Evolutionary conservation across 2,888 invertebrate species (phyloP), one percentile per base, ranked within the genome.

Genomic region (Eucera pruinosa): DNA sequence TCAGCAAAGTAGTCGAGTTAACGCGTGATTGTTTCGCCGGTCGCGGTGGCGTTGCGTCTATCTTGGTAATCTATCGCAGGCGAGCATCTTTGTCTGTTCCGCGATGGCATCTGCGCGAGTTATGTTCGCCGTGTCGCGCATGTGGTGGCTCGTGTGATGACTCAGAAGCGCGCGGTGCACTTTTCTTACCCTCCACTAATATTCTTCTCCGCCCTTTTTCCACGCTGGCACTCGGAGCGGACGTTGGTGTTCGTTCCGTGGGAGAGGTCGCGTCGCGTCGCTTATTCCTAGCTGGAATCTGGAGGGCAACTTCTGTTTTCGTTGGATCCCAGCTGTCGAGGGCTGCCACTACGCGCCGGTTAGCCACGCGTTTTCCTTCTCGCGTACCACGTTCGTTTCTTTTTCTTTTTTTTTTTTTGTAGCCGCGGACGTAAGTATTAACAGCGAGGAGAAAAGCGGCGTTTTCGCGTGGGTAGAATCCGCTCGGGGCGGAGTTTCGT

Each of bases 71-170:
- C 43, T 13, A 33, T 57, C 45, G 36, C n/a, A 45, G 61, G 41
- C 36, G 33, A 65, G 65, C 61, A 73, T 77, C 62, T 52, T 20
- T 15, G 43, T 9, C 20, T n/a, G 23, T 48, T 67, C 47, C 27
- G 25, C 11, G 18, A n/a, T 50, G 36, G 52, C 79, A 80, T 70
- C 70, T 68, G 79, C 52, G 47, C 57, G 54, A 43, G 61, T 55
- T 45, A 13, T 11, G 57, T 54, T 43, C n/a, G n/a, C 33, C 25
- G 30, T 6, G 27, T 52, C 30, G 61, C 70, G 69, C 83, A 83
- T 69, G 73, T 79, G 83, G 33, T 61, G n/a, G n/a, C n/a, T n/a
- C n/a, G 43, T 55, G 30, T 68, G 73, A 83, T 83, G 83, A 83
- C 69, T 83, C 81, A 83, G 64, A 47, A n/a, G n/a, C n/a, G 33